phyloP scores from a whole-genome alignment of 2,797 vertebrate species.

The Enteromius anoplus region DNA sequence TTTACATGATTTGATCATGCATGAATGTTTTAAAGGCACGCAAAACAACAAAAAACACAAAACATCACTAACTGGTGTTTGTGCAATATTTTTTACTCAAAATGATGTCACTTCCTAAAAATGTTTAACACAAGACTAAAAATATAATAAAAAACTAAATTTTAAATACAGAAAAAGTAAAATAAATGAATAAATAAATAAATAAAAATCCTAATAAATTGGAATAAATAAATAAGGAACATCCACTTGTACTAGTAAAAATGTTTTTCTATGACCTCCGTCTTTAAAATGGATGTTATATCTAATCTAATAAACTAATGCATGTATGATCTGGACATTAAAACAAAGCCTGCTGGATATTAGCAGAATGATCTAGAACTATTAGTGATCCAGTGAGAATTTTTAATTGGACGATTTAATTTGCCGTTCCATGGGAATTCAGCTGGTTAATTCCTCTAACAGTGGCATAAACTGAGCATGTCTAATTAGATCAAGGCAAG shows the following conservation, averaged over 20 bases:
- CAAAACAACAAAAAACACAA: not conserved
- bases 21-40: not conserved
- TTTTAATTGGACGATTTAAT: conserved; percentile 19
- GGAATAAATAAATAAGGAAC: not conserved
- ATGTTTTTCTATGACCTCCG: not conserved
- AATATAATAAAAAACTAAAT: too few relatives aligned
- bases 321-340: not conserved
- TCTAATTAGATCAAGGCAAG: conserved; percentile 29
- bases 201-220: not conserved
- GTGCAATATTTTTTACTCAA: not conserved
- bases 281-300: not conserved
- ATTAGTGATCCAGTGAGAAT: conserved; percentile 18
- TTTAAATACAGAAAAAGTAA: too few relatives aligned
- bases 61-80: not conserved
- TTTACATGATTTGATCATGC: not conserved
- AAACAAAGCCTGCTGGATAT: not conserved
- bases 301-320: not conserved
- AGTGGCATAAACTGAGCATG: conserved; percentile 12
- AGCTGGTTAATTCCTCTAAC: conserved; percentile 26
- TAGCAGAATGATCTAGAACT: not conserved
- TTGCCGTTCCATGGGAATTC: not conserved
- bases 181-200: too few relatives aligned
- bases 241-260: not conserved
- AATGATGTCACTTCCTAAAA: not conserved
- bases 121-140: not conserved